Conservation (phyloP, 92 coral and sea anemone genomes). For the Anthopleura xanthogrammica region DNA sequence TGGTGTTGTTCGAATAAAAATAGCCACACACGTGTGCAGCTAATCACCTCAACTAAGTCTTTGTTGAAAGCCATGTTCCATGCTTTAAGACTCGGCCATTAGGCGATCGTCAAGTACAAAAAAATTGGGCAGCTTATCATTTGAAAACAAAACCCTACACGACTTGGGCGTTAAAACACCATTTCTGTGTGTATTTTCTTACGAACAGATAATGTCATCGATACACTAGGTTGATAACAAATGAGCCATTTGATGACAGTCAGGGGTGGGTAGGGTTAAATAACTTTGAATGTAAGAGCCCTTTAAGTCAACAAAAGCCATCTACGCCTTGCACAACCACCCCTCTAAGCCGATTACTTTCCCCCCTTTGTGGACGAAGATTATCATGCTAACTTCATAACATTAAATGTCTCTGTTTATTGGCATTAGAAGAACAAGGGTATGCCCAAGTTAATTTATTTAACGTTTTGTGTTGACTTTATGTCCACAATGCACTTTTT, state of each 20-base stretch:
- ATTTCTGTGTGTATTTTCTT: not conserved
- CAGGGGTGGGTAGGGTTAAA: not conserved
- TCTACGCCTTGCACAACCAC: not conserved
- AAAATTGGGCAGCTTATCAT: not conserved
- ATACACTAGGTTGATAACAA: not conserved
- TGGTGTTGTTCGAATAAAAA: conserved; percentile 4
- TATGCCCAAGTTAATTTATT: not conserved
- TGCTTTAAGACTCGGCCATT: not conserved
- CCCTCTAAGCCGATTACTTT: conserved; percentile 1
- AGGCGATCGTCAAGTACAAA: not conserved
- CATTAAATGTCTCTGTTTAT: not conserved
- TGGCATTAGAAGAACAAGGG: not conserved
- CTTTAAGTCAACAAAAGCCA: not conserved
- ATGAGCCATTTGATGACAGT: not conserved
- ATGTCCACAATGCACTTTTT: not conserved
- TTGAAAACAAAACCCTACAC: conserved; percentile 4
- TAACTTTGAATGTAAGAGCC: not conserved
- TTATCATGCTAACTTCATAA: not conserved
- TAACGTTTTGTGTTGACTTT: not conserved
- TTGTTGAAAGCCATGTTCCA: conserved; percentile 7
- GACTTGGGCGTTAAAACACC: conserved; percentile 8
- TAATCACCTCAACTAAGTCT: conserved; percentile 2
- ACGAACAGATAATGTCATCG: conserved; percentile 3
- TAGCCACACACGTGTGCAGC: conserved; percentile 24
- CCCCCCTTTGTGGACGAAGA: not conserved